Conservation (phyloP, 2,113 vertebrate species). For the Grammomys dolichurus region DNA sequence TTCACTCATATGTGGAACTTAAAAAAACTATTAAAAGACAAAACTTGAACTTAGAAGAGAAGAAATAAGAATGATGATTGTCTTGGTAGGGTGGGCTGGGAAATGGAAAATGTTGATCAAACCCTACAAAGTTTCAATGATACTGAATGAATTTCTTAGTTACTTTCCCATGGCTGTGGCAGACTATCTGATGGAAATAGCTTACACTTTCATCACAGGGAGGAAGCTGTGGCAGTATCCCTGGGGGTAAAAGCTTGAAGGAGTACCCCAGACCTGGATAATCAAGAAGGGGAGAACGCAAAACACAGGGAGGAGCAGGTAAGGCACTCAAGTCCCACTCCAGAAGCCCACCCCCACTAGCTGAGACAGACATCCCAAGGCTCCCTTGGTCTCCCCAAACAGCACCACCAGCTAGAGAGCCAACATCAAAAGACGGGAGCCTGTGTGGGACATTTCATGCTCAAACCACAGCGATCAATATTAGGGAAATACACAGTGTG, state of each 20-base stretch:
- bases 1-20: neutral
- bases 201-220: neutral
- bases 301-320: too few species aligned
- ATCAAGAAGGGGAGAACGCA: neutral
- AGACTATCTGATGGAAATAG: neutral
- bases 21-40: neutral
- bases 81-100: neutral
- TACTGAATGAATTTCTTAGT: neutral
- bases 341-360: neutral
- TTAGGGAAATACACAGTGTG: neutral
- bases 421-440: too few species aligned
- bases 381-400: neutral
- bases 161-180: neutral
- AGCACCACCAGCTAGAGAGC: neutral
- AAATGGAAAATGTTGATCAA: neutral
- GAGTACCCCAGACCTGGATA: neutral
- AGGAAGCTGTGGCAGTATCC: neutral
- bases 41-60: neutral
- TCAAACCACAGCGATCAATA: neutral
- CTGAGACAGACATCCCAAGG: neutral
- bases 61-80: neutral
- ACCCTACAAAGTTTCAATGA: neutral
- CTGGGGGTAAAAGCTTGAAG: neutral
- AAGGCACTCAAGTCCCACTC: too few species aligned
- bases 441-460: neutral